These are phyloP conservation scores for Eugnorisma glareosa DNA, from an alignment of 2,888 invertebrate species.

Conservation along the genomic window DNA sequence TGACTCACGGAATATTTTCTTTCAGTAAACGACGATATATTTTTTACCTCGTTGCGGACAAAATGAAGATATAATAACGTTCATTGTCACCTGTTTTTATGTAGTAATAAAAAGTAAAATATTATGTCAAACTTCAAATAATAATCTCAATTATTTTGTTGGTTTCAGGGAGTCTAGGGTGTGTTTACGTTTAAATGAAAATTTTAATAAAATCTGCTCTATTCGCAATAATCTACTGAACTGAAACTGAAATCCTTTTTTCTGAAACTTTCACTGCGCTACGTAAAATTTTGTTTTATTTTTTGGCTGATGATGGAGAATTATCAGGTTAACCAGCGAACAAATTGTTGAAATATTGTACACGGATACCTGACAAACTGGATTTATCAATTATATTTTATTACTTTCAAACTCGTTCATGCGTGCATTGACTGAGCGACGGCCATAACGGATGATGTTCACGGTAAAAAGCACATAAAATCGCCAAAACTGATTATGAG, in stretches of 20 bases:
- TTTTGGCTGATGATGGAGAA: conserved; percentile 48
- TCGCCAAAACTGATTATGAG: conserved; percentile 12
- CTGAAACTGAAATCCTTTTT: neutral
- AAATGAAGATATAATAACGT: conserved; percentile 21
- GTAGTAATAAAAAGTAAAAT: conserved; percentile 15
- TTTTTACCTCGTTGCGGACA: conserved; percentile 36
- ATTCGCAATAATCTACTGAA: neutral
- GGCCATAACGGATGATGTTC: conserved; percentile 30
- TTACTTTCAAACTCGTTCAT: conserved; percentile 48
- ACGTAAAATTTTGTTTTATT: conserved; percentile 13
- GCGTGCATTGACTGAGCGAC: conserved; percentile 48
- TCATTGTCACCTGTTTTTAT: conserved; percentile 40
- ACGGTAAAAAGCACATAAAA: conserved; percentile 36
- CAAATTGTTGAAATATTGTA: conserved; percentile 62
- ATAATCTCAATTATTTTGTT: conserved; percentile 1
- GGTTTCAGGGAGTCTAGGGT: neutral
- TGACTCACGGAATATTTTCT: conserved; percentile 23
- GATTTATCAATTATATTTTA: conserved; percentile 63
- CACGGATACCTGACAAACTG: conserved; percentile 57
- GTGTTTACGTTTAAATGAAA: neutral
- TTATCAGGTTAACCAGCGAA: conserved; percentile 48
- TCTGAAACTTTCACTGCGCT: conserved; percentile 11
- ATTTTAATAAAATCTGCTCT: neutral
- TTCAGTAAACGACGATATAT: conserved; percentile 13
- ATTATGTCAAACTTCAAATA: conserved; percentile 31